Evolutionary conservation across 2,888 invertebrate species (phyloP).

Genomic region (Julus scanicus): DNA sequence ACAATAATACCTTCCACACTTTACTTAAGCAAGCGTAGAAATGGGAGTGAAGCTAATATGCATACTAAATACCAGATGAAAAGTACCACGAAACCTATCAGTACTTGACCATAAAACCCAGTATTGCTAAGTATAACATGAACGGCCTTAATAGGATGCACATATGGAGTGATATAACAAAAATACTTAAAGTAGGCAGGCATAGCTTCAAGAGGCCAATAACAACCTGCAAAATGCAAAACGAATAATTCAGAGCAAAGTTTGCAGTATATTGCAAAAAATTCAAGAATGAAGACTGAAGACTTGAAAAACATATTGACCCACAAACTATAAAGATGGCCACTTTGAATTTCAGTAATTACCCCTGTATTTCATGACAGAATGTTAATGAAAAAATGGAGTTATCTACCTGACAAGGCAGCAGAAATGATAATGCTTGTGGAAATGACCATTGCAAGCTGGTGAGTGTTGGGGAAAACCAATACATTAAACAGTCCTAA

Average conservation of each 20-base stretch:
- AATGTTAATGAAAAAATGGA: neutral
- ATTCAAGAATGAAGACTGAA: too few species aligned
- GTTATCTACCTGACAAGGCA: neutral
- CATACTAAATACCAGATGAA: neutral
- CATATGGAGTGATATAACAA: neutral
- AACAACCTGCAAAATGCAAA: neutral
- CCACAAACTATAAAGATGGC: too few species aligned
- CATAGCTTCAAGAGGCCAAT: neutral
- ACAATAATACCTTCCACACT: neutral
- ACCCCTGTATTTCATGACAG: too few species aligned
- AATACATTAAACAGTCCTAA: neutral
- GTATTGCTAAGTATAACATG: neutral
- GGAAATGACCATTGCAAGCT: neutral
- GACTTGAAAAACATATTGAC: too few species aligned
- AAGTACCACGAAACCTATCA: neutral
- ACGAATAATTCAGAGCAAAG: neutral
- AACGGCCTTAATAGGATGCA: neutral
- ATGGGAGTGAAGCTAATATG: neutral
- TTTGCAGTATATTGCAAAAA: too few species aligned
- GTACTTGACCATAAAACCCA: neutral
- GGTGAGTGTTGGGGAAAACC: neutral
- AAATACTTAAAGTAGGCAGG: neutral
- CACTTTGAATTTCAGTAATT: neutral
- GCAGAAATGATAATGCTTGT: neutral
- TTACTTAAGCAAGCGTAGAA: neutral